These are phyloP conservation scores for Aphidius gifuensis DNA, from an alignment of 1,140 invertebrate genomes.

Conservation along the genomic window DNA sequence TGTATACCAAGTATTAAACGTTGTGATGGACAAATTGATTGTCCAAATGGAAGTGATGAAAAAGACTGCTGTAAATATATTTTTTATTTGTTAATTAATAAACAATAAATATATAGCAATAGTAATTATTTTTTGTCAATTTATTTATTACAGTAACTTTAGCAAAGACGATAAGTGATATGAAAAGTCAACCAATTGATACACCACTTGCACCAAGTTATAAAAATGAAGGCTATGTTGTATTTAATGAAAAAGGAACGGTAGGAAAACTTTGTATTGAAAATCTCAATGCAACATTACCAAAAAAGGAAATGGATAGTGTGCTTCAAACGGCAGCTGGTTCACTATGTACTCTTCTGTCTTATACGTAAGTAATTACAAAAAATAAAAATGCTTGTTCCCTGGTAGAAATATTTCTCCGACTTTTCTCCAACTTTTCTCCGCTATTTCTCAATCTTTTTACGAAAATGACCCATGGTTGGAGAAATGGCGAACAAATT, in stretches of 20 bases:
- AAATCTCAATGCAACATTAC: conserved; percentile 62
- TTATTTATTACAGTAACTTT: conserved; percentile 63
- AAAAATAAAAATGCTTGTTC: conserved; percentile 7
- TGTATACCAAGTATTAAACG: conserved; percentile 70
- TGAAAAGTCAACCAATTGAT: conserved; percentile 57
- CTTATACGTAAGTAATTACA: conserved; percentile 62
- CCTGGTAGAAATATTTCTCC: too few relatives aligned
- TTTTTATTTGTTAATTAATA: conserved; percentile 3
- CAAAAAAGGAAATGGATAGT: conserved; percentile 53
- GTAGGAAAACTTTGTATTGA: conserved; percentile 78
- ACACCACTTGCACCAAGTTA: conserved; percentile 68
- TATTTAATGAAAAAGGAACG: conserved; percentile 80
- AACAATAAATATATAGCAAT: background rate
- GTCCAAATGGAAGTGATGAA: conserved; percentile 83
- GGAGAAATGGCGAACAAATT: too few relatives aligned
- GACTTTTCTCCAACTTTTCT: too few relatives aligned
- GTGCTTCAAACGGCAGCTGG: conserved; percentile 67
- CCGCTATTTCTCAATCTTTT: too few relatives aligned
- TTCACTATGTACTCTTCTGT: conserved; percentile 72
- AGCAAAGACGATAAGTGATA: conserved; percentile 62
- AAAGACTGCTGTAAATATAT: conserved; percentile 74
- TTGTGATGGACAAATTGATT: conserved; percentile 80
- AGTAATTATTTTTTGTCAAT: conserved; percentile 15
- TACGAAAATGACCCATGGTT: too few relatives aligned
- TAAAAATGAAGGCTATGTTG: conserved; percentile 70